Percentiles rank a stretch among this genome's conserved stretches.
Evolutionary conservation across 2,888 invertebrate genomes (phyloP).

Genomic region (Crossocerus cetratus): DNA sequence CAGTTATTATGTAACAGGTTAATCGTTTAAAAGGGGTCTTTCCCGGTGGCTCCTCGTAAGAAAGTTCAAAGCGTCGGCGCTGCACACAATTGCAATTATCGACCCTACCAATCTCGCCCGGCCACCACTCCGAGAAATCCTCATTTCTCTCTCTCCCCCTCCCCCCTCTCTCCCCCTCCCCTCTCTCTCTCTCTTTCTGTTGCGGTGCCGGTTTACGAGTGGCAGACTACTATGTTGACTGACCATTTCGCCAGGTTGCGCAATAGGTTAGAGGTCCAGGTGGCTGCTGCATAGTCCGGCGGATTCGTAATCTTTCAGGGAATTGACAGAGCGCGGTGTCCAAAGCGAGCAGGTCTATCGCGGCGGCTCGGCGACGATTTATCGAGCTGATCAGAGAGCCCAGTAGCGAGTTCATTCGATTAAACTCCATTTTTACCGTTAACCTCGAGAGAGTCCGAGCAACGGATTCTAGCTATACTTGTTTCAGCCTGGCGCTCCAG

Average conservation of each 20-base stretch:
- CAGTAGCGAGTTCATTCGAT: not conserved
- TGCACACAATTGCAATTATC: slow-evolving; percentile 43
- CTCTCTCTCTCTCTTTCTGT: too few species aligned
- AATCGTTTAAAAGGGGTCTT: not conserved
- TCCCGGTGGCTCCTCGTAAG: slow-evolving; percentile 27
- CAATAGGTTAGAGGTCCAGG: slow-evolving; percentile 36
- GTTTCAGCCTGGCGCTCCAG: too few species aligned
- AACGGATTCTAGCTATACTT: too few species aligned
- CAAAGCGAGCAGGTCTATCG: not conserved
- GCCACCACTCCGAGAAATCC: slow-evolving; percentile 22
- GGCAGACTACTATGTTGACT: not conserved
- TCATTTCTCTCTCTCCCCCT: slow-evolving; percentile 1
- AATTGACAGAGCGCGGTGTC: slow-evolving; percentile 32
- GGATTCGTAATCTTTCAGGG: slow-evolving; percentile 23
- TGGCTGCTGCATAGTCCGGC: slow-evolving; percentile 7
- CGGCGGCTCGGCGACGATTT: not conserved
- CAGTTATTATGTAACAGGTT: slow-evolving; percentile 45
- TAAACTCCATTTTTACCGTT: not conserved
- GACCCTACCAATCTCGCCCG: slow-evolving; percentile 18
- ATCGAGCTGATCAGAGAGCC: slow-evolving; percentile 16
- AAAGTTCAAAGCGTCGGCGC: slow-evolving; percentile 44
- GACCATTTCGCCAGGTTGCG: slow-evolving; percentile 38
- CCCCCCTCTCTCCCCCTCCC: too few species aligned
- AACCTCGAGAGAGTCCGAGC: too few species aligned
- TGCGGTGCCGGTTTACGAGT: not conserved